Percentiles rank a stretch among this genome's conserved stretches.
Evolutionary conservation across 1,140 invertebrate species (phyloP).

Genomic region (Telenomus remus): DNA sequence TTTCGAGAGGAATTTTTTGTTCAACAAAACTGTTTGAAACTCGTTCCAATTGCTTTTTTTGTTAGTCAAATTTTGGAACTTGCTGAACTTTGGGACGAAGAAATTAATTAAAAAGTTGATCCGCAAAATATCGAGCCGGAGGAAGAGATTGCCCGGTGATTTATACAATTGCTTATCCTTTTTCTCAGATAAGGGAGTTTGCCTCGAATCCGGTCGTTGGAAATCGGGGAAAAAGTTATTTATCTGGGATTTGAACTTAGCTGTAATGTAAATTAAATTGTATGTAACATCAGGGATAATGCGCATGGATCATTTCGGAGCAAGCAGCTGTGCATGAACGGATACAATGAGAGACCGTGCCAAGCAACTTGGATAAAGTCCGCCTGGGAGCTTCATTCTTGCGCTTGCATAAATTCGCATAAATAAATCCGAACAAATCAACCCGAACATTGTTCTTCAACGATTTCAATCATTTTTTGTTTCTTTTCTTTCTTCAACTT

Average conservation of each 20-base stretch:
- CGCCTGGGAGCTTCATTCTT: constrained; percentile 23
- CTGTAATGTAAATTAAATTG: constrained; percentile 28
- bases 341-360: constrained; percentile 29
- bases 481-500: too few relatives aligned
- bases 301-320: constrained; percentile 17
- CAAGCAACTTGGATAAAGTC: constrained; percentile 45
- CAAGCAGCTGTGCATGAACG: constrained; percentile 7
- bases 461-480: too few relatives aligned
- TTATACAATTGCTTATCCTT: background rate
- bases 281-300: constrained; percentile 22
- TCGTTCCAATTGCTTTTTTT: too few relatives aligned
- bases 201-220: background rate
- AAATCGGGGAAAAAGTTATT: constrained; percentile 16
- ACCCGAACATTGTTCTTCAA: too few relatives aligned
- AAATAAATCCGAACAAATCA: too few relatives aligned
- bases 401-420: constrained; percentile 14
- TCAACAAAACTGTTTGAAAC: too few relatives aligned
- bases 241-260: constrained; percentile 22
- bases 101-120: too few relatives aligned
- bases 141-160: background rate
- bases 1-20: too few relatives aligned
- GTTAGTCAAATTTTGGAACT: too few relatives aligned
- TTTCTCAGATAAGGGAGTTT: background rate
- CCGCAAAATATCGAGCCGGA: too few relatives aligned
- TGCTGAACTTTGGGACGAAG: too few relatives aligned